These are phyloP conservation scores for Ariolimax columbianus DNA, from an alignment of 2,888 invertebrate genomes.

Conservation along the genomic window DNA sequence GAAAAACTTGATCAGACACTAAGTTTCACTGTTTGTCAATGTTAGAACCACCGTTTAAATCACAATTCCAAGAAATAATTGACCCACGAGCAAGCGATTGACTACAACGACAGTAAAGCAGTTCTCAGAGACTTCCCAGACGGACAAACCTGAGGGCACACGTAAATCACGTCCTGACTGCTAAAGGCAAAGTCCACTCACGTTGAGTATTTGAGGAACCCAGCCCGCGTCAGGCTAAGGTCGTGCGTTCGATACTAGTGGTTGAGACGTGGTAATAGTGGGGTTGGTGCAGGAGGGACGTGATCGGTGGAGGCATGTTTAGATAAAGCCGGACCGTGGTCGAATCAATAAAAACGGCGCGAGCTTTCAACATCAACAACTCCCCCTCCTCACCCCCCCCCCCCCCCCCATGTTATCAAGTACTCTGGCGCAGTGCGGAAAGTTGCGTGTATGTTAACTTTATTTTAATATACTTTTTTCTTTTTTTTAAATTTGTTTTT, in stretches of 20 bases:
- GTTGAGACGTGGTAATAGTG: neutral
- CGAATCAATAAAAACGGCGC: conserved; percentile 33
- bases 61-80: neutral
- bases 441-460: too few species aligned
- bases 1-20: too few species aligned
- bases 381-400: neutral
- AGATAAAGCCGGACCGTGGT: conserved; percentile 21
- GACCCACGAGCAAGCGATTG: neutral
- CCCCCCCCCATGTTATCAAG: too few species aligned
- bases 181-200: neutral
- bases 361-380: neutral
- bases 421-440: too few species aligned
- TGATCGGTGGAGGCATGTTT: neutral
- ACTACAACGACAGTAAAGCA: too few species aligned
- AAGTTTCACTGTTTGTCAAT: too few species aligned
- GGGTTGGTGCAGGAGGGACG: neutral
- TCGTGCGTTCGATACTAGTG: neutral
- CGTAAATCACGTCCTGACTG: too few species aligned
- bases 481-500: too few species aligned
- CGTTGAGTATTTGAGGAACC: neutral
- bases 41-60: too few species aligned
- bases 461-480: too few species aligned
- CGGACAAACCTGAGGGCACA: neutral
- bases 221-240: neutral
- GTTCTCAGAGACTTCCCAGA: too few species aligned